A percentile compares a stretch with the other conserved stretches of the same genome.
phyloP scores from a whole-genome alignment of 2,888 invertebrate genomes.

The Leptinotarsa juncta region DNA sequence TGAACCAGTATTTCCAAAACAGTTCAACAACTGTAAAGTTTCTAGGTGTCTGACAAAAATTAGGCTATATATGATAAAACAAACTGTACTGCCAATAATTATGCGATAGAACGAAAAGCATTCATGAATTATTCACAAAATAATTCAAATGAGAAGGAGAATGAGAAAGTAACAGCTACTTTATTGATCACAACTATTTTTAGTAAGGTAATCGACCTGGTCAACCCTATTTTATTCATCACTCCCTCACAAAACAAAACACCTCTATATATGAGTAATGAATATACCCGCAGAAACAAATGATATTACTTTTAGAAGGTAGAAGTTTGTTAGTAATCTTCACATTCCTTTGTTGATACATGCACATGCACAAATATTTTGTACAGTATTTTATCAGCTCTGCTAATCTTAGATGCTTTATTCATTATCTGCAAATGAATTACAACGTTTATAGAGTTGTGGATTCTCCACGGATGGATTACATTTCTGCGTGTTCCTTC shows the following conservation, averaged over 20 bases:
- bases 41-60: neutral
- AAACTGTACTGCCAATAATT: neutral
- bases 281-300: conserved; percentile 12
- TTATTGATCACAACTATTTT: conserved; percentile 29
- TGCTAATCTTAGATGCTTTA: conserved; percentile 8
- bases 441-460: conserved; percentile 27
- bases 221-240: conserved; percentile 23
- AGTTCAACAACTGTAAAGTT: too few relatives aligned
- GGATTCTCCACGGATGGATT: conserved; percentile 12
- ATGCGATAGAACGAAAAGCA: neutral
- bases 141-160: conserved; percentile 2
- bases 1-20: too few relatives aligned
- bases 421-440: neutral
- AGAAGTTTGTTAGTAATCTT: conserved; percentile 43
- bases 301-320: conserved; percentile 33
- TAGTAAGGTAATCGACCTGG: conserved; percentile 28
- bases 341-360: conserved; percentile 40
- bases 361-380: conserved; percentile 26
- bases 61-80: neutral
- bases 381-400: conserved; percentile 27
- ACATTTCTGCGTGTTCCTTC: neutral
- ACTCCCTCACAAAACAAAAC: neutral
- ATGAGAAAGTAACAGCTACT: conserved; percentile 7
- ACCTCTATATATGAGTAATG: conserved; percentile 12
- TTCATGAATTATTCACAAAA: conserved; percentile 11